phyloP scores from a whole-genome alignment of 2,888 invertebrate genomes.

The Sinohyriopsis cumingii region DNA sequence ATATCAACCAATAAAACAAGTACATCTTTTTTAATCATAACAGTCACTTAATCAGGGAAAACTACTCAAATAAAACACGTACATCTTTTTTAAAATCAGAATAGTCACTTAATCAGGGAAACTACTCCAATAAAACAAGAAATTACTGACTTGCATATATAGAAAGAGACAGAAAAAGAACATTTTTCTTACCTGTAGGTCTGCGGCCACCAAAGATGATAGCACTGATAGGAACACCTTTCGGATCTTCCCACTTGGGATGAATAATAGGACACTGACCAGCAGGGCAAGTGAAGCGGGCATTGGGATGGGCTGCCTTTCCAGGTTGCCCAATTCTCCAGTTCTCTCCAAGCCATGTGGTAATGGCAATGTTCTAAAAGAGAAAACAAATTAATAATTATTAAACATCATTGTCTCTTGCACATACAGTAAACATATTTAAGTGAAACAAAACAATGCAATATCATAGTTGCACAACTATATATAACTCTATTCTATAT shows the following conservation, averaged over 20 bases:
- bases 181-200: conserved; percentile 76
- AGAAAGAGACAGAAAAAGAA: neutral
- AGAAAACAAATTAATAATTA: neutral
- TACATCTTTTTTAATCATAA: no score
- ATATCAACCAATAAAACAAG: no score
- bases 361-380: conserved; percentile 52
- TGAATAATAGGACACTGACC: conserved; percentile 96
- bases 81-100: no score
- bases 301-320: conserved; percentile 97
- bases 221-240: conserved; percentile 97
- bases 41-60: no score
- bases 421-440: neutral
- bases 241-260: conserved; percentile 90
- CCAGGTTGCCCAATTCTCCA: conserved; percentile 67
- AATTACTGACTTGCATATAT: no score
- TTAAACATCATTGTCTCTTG: neutral
- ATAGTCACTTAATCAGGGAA: no score
- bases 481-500: no score
- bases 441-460: neutral
- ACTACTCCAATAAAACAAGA: no score
- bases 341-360: conserved; percentile 68
- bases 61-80: no score
- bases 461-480: no score
- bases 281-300: conserved; percentile 95
- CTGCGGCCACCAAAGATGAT: conserved; percentile 96